A percentile compares a stretch with the other conserved stretches of the same genome.
phyloP scores from a whole-genome alignment of 2,113 vertebrate species.

The Lipotes vexillifer region DNA sequence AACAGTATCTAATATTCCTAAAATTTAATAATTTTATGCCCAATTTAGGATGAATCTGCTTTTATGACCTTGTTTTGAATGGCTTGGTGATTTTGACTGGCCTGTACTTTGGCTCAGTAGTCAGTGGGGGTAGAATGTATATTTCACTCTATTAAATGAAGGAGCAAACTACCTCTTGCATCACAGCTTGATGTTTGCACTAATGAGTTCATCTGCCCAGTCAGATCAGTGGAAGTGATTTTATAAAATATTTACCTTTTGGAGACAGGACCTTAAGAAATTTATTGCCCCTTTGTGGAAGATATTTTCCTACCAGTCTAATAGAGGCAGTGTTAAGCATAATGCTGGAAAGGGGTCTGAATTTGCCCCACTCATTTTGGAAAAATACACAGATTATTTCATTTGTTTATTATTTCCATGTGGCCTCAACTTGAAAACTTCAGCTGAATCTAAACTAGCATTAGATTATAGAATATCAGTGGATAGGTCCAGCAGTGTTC shows the following conservation, averaged over 20 bases:
- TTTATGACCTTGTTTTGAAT: slow-evolving; percentile 16
- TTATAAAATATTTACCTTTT: slow-evolving; percentile 26
- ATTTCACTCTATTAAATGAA: slow-evolving; percentile 22
- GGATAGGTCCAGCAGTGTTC: not conserved
- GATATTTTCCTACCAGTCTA: not conserved
- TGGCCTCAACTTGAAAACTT: not conserved
- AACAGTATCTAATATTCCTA: not conserved
- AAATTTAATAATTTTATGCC: slow-evolving; percentile 34
- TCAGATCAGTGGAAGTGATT: slow-evolving; percentile 14
- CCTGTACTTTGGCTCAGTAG: not conserved
- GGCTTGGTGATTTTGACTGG: slow-evolving; percentile 6
- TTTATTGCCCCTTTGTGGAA: not conserved
- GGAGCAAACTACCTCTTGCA: not conserved
- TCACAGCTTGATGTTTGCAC: not conserved
- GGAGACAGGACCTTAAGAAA: not conserved
- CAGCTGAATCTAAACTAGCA: not conserved
- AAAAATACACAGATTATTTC: not conserved
- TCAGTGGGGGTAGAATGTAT: not conserved
- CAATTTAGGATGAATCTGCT: not conserved
- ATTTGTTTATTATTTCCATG: not conserved
- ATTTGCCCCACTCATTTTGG: not conserved
- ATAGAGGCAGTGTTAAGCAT: not conserved
- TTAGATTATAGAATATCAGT: not conserved
- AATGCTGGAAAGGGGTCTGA: not conserved
- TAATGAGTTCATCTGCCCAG: not conserved